A percentile compares a stretch with the other conserved stretches of the same genome.
phyloP scores from a whole-genome alignment of 1,140 invertebrate species.

The Trypoxylus dichotomus region DNA sequence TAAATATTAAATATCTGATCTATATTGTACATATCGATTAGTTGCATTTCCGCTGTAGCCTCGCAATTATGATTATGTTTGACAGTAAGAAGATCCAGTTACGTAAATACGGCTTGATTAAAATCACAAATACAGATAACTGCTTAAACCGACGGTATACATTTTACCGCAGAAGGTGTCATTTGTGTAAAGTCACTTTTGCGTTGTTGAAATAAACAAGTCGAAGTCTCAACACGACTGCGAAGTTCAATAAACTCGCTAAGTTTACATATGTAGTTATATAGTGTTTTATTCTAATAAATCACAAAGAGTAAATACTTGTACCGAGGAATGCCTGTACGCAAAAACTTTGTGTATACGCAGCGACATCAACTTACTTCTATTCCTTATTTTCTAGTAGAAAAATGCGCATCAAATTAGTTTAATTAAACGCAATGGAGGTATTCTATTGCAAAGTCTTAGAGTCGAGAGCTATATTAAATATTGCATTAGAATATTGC shows the following conservation, averaged over 20 bases:
- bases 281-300: constrained; percentile 7
- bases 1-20: too few relatives aligned
- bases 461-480: too few relatives aligned
- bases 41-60: too few relatives aligned
- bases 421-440: too few relatives aligned
- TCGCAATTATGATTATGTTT: too few relatives aligned
- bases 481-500: too few relatives aligned
- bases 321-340: background rate
- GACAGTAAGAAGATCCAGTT: background rate
- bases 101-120: background rate
- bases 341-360: background rate
- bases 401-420: too few relatives aligned
- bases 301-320: background rate
- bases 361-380: background rate
- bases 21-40: too few relatives aligned
- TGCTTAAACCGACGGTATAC: background rate
- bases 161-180: constrained; percentile 6
- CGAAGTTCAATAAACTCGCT: constrained; percentile 7
- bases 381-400: too few relatives aligned
- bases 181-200: background rate
- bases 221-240: background rate
- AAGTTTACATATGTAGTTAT: constrained; percentile 12
- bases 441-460: too few relatives aligned
- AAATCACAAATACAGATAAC: background rate
- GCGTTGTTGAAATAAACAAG: background rate